These are phyloP conservation scores for Axea sp. DNA, from an alignment of 2,888 invertebrate genomes.

Conservation along the genomic window DNA sequence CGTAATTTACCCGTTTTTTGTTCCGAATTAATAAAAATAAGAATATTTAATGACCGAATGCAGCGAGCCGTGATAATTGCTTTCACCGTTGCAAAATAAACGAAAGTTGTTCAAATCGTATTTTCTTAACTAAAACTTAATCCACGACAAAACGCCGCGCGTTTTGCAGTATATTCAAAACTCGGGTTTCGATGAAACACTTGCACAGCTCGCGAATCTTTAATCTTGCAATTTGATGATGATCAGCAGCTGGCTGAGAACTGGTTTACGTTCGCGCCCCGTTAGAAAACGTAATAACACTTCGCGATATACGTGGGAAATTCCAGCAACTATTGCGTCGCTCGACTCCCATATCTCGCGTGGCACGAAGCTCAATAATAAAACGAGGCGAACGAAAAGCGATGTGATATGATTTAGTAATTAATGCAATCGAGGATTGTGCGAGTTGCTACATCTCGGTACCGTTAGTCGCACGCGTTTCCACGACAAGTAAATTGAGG, in stretches of 20 bases:
- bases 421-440: conserved; percentile 59
- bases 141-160: conserved; percentile 12
- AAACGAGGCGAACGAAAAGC: conserved; percentile 51
- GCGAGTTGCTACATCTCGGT: conserved; percentile 39
- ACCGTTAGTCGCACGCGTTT: conserved; percentile 46
- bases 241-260: conserved; percentile 58
- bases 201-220: conserved; percentile 51
- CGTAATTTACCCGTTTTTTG: not conserved
- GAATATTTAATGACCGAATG: conserved; percentile 11
- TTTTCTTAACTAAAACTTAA: conserved; percentile 38
- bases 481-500: conserved; percentile 14
- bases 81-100: conserved; percentile 22
- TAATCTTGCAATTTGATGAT: conserved; percentile 57
- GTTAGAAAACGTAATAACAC: conserved; percentile 60
- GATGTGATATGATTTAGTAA: conserved; percentile 61
- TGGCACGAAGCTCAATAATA: conserved; percentile 33
- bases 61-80: conserved; percentile 17
- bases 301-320: conserved; percentile 60
- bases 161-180: conserved; percentile 13
- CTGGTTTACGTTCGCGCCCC: conserved; percentile 61
- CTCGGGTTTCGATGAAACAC: conserved; percentile 29
- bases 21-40: conserved; percentile 4
- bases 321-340: conserved; percentile 45
- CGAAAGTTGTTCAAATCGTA: conserved; percentile 17
- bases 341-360: conserved; percentile 41